Conservation (phyloP, 1,140 invertebrate genomes). For the Aphis gossypii region DNA sequence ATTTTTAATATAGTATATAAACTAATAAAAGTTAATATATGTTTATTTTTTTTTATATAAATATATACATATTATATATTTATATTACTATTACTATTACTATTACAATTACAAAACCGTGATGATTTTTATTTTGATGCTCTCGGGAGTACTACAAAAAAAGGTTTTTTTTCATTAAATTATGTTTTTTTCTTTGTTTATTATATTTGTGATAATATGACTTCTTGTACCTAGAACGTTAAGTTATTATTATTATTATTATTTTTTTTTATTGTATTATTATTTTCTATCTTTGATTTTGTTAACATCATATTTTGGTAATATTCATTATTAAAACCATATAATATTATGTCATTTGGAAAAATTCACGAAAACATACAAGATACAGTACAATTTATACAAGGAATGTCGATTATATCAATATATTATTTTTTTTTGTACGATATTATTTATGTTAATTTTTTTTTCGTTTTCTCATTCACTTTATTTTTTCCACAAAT, state of each 20-base stretch:
- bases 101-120: not conserved
- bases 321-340: not conserved
- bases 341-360: slow-evolving; percentile 5
- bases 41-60: not conserved
- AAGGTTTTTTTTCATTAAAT: not conserved
- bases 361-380: slow-evolving; percentile 1
- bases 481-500: not conserved
- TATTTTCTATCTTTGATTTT: slow-evolving; percentile 14
- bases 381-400: not conserved
- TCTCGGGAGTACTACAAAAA: not conserved
- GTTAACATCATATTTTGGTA: slow-evolving; percentile 1
- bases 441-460: not conserved
- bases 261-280: not conserved
- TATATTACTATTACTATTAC: slow-evolving; percentile 2
- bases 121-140: not conserved
- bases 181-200: not conserved
- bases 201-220: not conserved
- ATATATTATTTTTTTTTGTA: not conserved
- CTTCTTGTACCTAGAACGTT: not conserved
- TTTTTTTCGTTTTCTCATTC: not conserved
- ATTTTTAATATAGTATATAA: not conserved
- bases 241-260: not conserved
- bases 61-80: not conserved
- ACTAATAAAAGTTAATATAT: not conserved
- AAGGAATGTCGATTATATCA: not conserved